These are phyloP conservation scores for Chionomys nivalis DNA, from an alignment of 2,113 vertebrate species.

Conservation along the genomic window DNA sequence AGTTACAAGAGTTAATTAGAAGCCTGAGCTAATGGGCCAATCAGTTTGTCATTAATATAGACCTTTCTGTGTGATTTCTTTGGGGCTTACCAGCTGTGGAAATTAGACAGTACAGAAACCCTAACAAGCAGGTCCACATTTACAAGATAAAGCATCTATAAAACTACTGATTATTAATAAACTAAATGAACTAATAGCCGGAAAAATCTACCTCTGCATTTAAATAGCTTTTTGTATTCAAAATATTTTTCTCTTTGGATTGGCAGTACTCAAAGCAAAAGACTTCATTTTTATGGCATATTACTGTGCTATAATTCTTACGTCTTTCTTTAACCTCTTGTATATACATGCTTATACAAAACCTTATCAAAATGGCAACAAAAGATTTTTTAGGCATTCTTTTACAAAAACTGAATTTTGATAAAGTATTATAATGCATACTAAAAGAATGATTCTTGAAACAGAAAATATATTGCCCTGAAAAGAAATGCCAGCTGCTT, in stretches of 20 bases:
- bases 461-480: background rate
- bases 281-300: background rate
- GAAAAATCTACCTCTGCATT: background rate
- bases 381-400: background rate
- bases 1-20: too few relatives aligned
- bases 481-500: background rate
- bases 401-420: slow-evolving; percentile 13
- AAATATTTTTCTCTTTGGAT: slow-evolving; percentile 10
- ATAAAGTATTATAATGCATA: background rate
- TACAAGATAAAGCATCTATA: background rate
- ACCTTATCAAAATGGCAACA: background rate
- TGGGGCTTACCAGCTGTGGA: too few relatives aligned
- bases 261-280: slow-evolving; percentile 31
- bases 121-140: too few relatives aligned
- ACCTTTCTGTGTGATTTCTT: too few relatives aligned
- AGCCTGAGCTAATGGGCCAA: too few relatives aligned
- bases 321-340: background rate
- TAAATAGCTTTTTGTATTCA: background rate
- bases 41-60: too few relatives aligned
- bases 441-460: background rate
- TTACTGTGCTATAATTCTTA: background rate
- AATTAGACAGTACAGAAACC: too few relatives aligned
- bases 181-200: background rate
- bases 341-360: background rate
- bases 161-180: background rate